Evolutionary conservation across 2,797 vertebrate species (phyloP), one percentile per base, ranked within the genome.

Genomic region (Erpetoichthys calabaricus): DNA sequence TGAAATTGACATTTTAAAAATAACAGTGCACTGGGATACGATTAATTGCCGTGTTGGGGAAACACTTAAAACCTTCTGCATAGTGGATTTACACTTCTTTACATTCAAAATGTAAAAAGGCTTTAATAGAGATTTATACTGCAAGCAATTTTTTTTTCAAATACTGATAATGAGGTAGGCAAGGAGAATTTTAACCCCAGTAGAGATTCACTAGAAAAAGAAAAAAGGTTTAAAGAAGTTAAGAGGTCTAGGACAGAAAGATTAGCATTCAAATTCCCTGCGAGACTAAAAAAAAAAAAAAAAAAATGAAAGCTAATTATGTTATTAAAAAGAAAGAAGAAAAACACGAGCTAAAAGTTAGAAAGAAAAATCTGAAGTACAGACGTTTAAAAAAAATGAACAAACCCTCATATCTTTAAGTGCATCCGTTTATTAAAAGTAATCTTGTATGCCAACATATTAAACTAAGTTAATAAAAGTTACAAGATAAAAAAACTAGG

Each of bases 111-210:
- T 79, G 78, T 80, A 81, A 82, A 80, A 82, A 62, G 73, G 83
- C 71, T 86, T 88, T 88, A 87, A 86, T 86, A 89, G 71, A 88
- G 86, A 89, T 89, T 86, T 87, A 85, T 79, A 84, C 74, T 71
- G 77, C 72, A 78, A 79, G 79, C 57, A 69, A 74, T 80, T 81
- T 49, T 49, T 4, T 74, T 72, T 77, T 83, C 76, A 84, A 89
- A 80, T 63, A 59, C 66, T 85, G 80, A 89, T 90, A 90, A 93
- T 89, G 84, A 91, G 85, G 77, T 80, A 78, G 80, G 75, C 74
- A 70, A 88, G 82, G 81, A 84, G 75, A 84, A 83, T 86, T 87
- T 90, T 77, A 89, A 87, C 76, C 78, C 79, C 79, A 78, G 77
- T 73, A 67, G 80, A 79, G 73, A 75, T 79, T 78, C 82, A 80